phyloP scores from a whole-genome alignment of 2,888 invertebrate genomes.

The Meliscaeva auricollis region DNA sequence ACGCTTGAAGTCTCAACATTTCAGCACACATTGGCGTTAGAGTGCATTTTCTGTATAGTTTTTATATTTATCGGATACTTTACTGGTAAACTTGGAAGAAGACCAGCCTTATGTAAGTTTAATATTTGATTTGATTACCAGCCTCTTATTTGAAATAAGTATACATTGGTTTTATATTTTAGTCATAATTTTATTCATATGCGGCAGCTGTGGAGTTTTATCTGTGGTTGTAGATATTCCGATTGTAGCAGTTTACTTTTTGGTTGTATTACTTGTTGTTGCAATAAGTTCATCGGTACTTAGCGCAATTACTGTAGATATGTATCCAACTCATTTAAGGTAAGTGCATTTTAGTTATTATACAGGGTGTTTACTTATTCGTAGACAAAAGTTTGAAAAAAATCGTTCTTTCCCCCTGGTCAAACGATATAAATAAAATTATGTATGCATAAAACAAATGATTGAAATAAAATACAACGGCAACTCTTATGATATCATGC shows the following conservation, averaged over 20 bases:
- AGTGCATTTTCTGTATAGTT: constrained; percentile 78
- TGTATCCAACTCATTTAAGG: constrained; percentile 69
- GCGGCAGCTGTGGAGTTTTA: constrained; percentile 53
- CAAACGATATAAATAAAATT: too few species aligned
- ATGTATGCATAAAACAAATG: too few species aligned
- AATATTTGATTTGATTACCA: too few species aligned
- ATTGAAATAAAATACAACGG: too few species aligned
- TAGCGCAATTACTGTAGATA: constrained; percentile 57
- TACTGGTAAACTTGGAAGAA: constrained; percentile 77
- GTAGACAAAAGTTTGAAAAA: too few species aligned
- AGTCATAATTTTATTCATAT: constrained; percentile 58
- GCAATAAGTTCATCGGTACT: constrained; percentile 58
- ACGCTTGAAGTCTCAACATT: constrained; percentile 80
- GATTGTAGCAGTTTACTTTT: constrained; percentile 49
- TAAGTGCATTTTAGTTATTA: neutral
- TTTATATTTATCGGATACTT: constrained; percentile 77
- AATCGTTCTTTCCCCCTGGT: too few species aligned
- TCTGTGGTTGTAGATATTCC: constrained; percentile 49
- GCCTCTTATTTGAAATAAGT: too few species aligned
- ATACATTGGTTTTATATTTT: too few species aligned
- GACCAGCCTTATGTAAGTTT: constrained; percentile 77
- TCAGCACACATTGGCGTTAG: constrained; percentile 78
- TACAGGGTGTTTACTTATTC: too few species aligned
- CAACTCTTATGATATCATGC: too few species aligned
- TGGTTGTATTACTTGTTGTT: constrained; percentile 51